Percentiles rank a stretch among this genome's conserved stretches.
Evolutionary conservation across 2,888 invertebrate genomes (phyloP).

Genomic region (Lucinisca nassula): DNA sequence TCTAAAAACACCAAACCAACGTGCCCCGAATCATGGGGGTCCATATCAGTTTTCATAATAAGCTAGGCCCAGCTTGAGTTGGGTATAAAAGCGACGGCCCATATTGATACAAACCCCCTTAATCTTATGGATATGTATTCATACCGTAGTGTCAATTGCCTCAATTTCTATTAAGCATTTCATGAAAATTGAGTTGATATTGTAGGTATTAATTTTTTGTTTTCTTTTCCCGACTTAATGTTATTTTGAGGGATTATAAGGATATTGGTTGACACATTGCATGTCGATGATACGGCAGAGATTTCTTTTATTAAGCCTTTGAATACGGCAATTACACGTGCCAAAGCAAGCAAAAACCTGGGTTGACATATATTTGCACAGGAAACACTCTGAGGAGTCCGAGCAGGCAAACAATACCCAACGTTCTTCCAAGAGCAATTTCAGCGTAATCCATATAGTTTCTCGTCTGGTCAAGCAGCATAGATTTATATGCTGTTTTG

Average conservation of each 20-base stretch:
- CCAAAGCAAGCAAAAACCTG: no score
- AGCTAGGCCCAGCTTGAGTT: conserved; percentile 4
- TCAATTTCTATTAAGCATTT: conserved; percentile 48
- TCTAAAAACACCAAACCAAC: conserved; percentile 47
- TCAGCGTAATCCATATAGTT: no score
- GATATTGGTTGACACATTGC: conserved; percentile 38
- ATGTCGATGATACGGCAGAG: conserved; percentile 19
- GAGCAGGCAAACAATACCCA: no score
- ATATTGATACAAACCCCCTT: conserved; percentile 53
- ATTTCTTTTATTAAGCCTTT: not conserved
- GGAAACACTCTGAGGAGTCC: no score
- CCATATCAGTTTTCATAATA: conserved; percentile 12
- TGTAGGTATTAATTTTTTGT: conserved; percentile 65
- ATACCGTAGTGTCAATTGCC: conserved; percentile 52
- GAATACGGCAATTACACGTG: not conserved
- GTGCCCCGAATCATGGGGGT: conserved; percentile 24
- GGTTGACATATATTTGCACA: no score
- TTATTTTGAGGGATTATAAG: conserved; percentile 62
- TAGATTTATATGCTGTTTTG: no score
- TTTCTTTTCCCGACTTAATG: conserved; percentile 55
- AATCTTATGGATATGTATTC: conserved; percentile 40
- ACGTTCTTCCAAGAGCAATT: no score
- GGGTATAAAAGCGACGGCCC: conserved; percentile 2
- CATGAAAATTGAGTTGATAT: conserved; percentile 41
- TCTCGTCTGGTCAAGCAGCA: no score